These are phyloP conservation scores for Lymantria dispar DNA, from an alignment of 2,888 invertebrate species.

Conservation along the genomic window DNA sequence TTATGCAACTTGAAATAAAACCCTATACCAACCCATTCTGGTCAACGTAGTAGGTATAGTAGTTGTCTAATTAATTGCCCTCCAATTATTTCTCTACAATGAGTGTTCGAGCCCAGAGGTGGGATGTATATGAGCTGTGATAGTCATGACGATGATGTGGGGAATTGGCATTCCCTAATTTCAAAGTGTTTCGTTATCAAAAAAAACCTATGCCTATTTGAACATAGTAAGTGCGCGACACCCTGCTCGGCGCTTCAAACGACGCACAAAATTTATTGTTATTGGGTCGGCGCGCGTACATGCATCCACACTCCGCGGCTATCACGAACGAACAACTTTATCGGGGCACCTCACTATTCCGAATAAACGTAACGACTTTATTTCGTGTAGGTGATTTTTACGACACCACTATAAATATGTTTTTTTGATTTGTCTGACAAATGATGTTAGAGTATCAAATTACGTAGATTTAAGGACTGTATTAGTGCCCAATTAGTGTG, in stretches of 20 bases:
- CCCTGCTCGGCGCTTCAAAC: slow-evolving; percentile 70
- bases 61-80: no score
- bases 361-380: slow-evolving; percentile 54
- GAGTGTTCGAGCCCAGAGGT: no score
- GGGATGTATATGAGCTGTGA: no score
- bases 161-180: no score
- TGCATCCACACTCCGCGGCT: slow-evolving; percentile 80
- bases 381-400: slow-evolving; percentile 47
- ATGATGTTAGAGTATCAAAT: slow-evolving; percentile 12
- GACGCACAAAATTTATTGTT: slow-evolving; percentile 79
- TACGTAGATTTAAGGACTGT: slow-evolving; percentile 5
- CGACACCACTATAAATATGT: slow-evolving; percentile 37
- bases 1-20: no score
- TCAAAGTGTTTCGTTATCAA: background rate
- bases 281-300: slow-evolving; percentile 77
- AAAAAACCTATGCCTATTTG: background rate
- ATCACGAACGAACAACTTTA: slow-evolving; percentile 78
- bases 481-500: slow-evolving; percentile 10
- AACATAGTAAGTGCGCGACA: slow-evolving; percentile 16
- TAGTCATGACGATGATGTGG: no score
- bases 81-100: no score
- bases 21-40: no score
- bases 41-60: no score
- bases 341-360: slow-evolving; percentile 59
- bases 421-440: slow-evolving; percentile 51